Conservation (phyloP, 2,888 invertebrate species). For the Priocnemis perturbator region DNA sequence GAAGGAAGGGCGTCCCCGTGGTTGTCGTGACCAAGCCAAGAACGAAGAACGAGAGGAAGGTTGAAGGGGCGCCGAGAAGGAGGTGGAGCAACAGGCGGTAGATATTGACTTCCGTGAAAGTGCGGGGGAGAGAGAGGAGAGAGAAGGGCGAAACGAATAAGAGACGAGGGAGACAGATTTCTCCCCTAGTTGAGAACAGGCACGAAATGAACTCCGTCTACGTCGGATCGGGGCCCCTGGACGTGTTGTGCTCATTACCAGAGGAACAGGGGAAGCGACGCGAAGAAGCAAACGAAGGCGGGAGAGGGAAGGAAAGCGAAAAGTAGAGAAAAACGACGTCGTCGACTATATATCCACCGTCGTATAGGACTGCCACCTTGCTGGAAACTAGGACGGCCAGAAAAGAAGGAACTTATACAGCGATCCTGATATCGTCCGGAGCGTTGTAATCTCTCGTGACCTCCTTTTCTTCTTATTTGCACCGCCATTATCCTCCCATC, state of each 20-base stretch:
- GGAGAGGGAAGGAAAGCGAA: neutral
- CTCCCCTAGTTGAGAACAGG: neutral
- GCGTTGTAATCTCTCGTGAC: constrained; percentile 4
- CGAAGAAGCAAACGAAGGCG: neutral
- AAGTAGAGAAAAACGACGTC: neutral
- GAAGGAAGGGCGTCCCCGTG: constrained; percentile 39
- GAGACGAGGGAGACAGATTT: neutral
- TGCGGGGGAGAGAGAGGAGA: constrained; percentile 22
- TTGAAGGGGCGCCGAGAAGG: constrained; percentile 15
- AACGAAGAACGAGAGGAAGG: constrained; percentile 25
- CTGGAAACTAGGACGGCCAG: constrained; percentile 5
- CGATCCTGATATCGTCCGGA: constrained; percentile 1
- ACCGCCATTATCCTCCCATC: constrained; percentile 7
- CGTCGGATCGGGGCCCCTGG: constrained; percentile 16
- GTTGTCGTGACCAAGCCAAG: constrained; percentile 38
- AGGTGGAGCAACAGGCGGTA: constrained; percentile 53
- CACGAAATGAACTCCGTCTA: constrained; percentile 27
- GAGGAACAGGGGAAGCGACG: neutral
- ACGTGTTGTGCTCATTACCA: constrained; percentile 33
- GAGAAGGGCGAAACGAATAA: constrained; percentile 10
- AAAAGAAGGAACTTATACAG: constrained; percentile 1
- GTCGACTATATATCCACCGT: neutral
- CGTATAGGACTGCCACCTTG: neutral
- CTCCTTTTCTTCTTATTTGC: constrained; percentile 10
- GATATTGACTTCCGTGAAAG: constrained; percentile 52